Evolutionary conservation across 2,113 vertebrate species (phyloP).

Genomic region (Vanacampus margaritifer): DNA sequence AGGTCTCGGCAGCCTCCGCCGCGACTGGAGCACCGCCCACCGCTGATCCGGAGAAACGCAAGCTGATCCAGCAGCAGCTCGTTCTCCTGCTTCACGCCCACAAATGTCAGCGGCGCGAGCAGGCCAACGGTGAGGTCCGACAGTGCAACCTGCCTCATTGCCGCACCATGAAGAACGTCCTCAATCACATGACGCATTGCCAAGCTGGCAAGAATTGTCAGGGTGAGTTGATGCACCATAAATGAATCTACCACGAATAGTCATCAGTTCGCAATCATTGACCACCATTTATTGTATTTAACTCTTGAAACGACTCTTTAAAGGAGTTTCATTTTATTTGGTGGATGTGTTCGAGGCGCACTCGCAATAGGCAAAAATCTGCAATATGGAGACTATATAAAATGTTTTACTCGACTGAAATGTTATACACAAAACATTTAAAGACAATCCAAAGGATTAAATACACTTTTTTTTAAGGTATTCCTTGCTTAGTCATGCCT

Average conservation of each 20-base stretch:
- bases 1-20: constrained; percentile 55
- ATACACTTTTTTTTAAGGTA: too few species aligned
- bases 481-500: too few species aligned
- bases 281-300: background rate
- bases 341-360: too few species aligned
- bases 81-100: constrained; percentile 95
- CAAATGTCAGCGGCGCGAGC: constrained; percentile 97
- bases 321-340: background rate
- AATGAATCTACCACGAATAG: background rate
- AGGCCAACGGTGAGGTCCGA: constrained; percentile 93
- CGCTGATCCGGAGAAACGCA: constrained; percentile 96
- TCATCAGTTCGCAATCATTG: background rate
- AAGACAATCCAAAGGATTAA: too few species aligned
- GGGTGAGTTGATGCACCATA: constrained; percentile 66
- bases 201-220: constrained; percentile 98
- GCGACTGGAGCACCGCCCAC: constrained; percentile 88
- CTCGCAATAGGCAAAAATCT: too few species aligned
- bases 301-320: background rate
- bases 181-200: constrained; percentile 99
- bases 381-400: too few species aligned
- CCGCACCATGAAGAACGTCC: constrained; percentile 98
- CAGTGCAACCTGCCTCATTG: constrained; percentile 98
- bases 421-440: too few species aligned
- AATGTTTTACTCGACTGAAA: too few species aligned
- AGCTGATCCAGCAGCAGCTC: constrained; percentile 97